Conservation (phyloP, 1,140 invertebrate genomes). For the Heliconius eleuchia region DNA sequence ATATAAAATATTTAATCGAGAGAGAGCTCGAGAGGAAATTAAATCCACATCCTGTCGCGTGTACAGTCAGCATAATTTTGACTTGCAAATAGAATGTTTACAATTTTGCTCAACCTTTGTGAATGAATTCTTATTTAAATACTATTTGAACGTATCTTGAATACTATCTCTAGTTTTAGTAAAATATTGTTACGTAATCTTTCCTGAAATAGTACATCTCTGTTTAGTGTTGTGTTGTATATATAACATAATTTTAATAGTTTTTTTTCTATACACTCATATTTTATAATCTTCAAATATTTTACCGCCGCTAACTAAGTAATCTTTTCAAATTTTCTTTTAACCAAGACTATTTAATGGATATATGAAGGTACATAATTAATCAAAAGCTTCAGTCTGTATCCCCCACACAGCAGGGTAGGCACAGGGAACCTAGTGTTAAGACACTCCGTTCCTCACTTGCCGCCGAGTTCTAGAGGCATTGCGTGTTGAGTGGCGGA, state of each 20-base stretch:
- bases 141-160: background rate
- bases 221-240: background rate
- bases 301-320: background rate
- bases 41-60: too few relatives aligned
- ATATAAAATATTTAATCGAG: too few relatives aligned
- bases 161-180: background rate
- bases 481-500: too few relatives aligned
- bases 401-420: too few relatives aligned
- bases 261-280: background rate
- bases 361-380: too few relatives aligned
- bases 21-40: too few relatives aligned
- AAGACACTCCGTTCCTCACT: too few relatives aligned
- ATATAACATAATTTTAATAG: background rate
- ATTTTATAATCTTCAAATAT: background rate
- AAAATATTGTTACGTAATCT: background rate
- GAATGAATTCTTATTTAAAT: slow-evolving; percentile 3
- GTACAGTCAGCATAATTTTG: background rate
- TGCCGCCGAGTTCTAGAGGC: too few relatives aligned
- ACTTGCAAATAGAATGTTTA: background rate
- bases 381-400: too few relatives aligned
- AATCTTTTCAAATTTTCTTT: too few relatives aligned
- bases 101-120: background rate
- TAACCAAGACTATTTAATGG: too few relatives aligned
- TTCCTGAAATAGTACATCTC: background rate
- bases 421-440: too few relatives aligned